Evolutionary conservation across 1,140 invertebrate species (phyloP).

Genomic region (Meloidogyne hapla): DNA sequence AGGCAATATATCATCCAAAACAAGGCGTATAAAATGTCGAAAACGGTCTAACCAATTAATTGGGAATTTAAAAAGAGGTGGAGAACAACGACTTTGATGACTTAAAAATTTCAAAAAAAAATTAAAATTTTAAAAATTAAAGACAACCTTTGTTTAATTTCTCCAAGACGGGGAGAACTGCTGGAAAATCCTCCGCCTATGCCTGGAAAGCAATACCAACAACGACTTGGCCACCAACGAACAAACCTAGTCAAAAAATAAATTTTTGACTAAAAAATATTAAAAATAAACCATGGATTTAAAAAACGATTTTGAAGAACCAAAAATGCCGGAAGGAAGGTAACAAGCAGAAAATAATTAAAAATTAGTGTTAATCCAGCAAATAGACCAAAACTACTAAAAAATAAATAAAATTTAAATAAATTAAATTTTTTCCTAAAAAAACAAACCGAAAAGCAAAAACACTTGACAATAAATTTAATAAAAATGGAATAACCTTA

Average conservation of each 20-base stretch:
- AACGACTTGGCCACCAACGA: constrained; percentile 22
- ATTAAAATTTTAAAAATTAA: not conserved
- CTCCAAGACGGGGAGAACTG: constrained; percentile 17
- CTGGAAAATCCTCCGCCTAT: constrained; percentile 13
- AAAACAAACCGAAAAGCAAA: constrained; percentile 56
- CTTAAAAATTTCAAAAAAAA: not conserved
- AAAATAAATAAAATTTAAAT: constrained; percentile 15
- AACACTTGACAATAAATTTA: constrained; percentile 59
- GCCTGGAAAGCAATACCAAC: constrained; percentile 33
- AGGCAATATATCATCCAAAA: constrained; percentile 47
- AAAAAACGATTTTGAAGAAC: constrained; percentile 50
- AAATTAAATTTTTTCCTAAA: not conserved
- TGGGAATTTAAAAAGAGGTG: constrained; percentile 14
- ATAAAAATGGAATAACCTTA: constrained; percentile 56
- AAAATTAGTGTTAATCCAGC: constrained; percentile 59
- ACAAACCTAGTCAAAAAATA: not conserved
- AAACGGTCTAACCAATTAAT: constrained; percentile 21
- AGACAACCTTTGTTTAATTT: not conserved
- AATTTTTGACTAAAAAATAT: constrained; percentile 14
- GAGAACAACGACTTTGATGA: not conserved
- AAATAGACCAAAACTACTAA: constrained; percentile 60
- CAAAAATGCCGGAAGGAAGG: constrained; percentile 58
- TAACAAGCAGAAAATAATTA: constrained; percentile 60
- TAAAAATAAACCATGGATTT: constrained; percentile 28
- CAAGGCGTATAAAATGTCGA: constrained; percentile 15